These are phyloP conservation scores for Leptopilina syphax DNA, from an alignment of 2,888 invertebrate species.

Conservation along the genomic window DNA sequence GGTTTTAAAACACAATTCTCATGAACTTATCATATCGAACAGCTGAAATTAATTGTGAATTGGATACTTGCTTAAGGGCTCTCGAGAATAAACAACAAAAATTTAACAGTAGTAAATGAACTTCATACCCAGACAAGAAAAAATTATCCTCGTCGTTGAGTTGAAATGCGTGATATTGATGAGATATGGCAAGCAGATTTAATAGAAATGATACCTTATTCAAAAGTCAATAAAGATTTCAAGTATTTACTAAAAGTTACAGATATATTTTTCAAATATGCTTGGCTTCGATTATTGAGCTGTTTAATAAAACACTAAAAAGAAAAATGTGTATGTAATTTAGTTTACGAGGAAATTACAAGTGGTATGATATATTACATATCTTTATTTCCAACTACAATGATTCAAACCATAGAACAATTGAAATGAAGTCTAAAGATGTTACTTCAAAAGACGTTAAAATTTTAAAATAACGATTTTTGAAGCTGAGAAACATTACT, in stretches of 20 bases:
- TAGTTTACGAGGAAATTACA: neutral
- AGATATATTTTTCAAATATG: neutral
- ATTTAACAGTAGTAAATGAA: neutral
- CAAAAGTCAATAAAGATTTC: neutral
- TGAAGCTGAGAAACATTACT: neutral
- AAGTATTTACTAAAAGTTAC: neutral
- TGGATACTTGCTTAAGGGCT: neutral
- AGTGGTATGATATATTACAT: neutral
- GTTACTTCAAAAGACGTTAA: neutral
- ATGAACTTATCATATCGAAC: too few relatives aligned
- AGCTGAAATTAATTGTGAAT: too few relatives aligned
- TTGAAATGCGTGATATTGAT: neutral
- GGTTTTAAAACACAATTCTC: too few relatives aligned
- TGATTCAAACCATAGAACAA: neutral
- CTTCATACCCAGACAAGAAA: neutral
- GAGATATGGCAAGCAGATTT: neutral
- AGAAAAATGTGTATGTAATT: neutral
- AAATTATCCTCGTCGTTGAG: neutral
- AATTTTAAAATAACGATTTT: neutral
- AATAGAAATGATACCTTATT: neutral
- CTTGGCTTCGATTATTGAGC: neutral
- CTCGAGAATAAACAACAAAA: neutral
- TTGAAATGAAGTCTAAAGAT: neutral
- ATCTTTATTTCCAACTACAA: neutral
- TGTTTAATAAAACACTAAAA: neutral